These are phyloP conservation scores for Uromys caudimaculatus DNA, from an alignment of 2,797 vertebrate genomes.

Conservation along the genomic window DNA sequence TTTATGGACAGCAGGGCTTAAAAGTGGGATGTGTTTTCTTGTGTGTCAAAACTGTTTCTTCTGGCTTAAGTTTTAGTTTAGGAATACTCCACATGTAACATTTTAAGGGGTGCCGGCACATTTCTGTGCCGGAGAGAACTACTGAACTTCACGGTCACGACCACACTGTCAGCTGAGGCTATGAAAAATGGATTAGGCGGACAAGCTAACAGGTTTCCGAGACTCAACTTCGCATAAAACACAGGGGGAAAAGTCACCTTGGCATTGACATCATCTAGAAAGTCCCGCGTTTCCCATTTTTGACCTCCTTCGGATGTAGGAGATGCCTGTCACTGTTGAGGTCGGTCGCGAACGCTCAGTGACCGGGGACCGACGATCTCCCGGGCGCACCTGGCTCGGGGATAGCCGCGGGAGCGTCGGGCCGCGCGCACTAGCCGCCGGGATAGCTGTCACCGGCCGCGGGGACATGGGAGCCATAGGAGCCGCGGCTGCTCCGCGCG, in stretches of 20 bases:
- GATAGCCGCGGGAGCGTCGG: neutral
- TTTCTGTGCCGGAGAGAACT: neutral
- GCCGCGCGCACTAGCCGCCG: neutral
- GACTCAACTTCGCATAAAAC: slow-evolving; percentile 20
- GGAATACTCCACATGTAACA: slow-evolving; percentile 59
- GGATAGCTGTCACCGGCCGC: slow-evolving; percentile 59
- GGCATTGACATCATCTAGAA: neutral
- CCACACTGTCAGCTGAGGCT: neutral
- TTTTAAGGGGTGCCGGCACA: neutral
- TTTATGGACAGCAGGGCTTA: neutral
- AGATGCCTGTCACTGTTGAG: neutral
- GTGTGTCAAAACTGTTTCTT: neutral
- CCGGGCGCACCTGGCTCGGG: neutral
- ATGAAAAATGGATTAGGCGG: neutral
- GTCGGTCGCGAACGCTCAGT: neutral
- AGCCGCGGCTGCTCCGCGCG: slow-evolving; percentile 28
- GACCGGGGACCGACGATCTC: neutral
- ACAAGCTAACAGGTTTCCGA: slow-evolving; percentile 56
- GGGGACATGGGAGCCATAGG: neutral
- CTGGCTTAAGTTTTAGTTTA: neutral
- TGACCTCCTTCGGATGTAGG: neutral
- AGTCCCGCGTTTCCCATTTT: neutral
- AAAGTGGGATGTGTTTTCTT: neutral
- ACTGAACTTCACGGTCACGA: neutral
- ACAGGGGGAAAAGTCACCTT: slow-evolving; percentile 45